Percentiles rank a stretch among this genome's conserved stretches.
These are phyloP conservation scores for Pasiphila rectangulata DNA, from an alignment of 2,888 invertebrate species.

Conservation along the genomic window DNA sequence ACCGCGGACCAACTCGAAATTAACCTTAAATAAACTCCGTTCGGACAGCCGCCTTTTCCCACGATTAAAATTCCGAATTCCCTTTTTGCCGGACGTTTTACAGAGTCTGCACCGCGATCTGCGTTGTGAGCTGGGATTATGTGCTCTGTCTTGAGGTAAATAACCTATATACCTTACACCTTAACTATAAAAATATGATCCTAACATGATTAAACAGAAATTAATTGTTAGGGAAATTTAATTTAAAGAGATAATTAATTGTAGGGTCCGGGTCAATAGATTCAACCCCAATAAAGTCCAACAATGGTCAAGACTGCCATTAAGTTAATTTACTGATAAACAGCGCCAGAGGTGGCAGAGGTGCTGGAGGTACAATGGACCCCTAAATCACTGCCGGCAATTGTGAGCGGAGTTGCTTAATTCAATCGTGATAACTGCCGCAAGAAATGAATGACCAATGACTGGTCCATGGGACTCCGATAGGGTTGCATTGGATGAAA, in stretches of 20 bases:
- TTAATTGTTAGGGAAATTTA: background rate
- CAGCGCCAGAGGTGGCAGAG: constrained; percentile 16
- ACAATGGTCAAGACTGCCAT: constrained; percentile 33
- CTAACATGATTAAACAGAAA: no score
- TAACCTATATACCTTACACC: background rate
- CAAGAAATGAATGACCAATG: constrained; percentile 79
- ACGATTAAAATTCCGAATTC: constrained; percentile 50
- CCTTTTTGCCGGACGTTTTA: constrained; percentile 55
- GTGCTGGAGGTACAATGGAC: constrained; percentile 26
- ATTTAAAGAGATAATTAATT: background rate
- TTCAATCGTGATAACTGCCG: constrained; percentile 80
- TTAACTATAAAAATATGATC: no score
- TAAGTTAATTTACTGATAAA: constrained; percentile 13
- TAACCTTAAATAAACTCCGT: constrained; percentile 71
- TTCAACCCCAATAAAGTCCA: constrained; percentile 26
- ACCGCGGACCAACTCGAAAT: constrained; percentile 63
- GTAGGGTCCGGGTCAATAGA: background rate
- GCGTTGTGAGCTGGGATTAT: no score
- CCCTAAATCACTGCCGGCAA: constrained; percentile 65
- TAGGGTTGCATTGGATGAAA: constrained; percentile 49
- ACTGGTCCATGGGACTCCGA: constrained; percentile 50
- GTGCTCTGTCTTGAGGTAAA: no score
- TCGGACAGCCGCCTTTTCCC: constrained; percentile 51
- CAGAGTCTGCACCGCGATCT: background rate
- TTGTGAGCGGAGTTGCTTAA: constrained; percentile 62